Conservation (phyloP, 23 tunicate genomes). For the Styela clava region DNA sequence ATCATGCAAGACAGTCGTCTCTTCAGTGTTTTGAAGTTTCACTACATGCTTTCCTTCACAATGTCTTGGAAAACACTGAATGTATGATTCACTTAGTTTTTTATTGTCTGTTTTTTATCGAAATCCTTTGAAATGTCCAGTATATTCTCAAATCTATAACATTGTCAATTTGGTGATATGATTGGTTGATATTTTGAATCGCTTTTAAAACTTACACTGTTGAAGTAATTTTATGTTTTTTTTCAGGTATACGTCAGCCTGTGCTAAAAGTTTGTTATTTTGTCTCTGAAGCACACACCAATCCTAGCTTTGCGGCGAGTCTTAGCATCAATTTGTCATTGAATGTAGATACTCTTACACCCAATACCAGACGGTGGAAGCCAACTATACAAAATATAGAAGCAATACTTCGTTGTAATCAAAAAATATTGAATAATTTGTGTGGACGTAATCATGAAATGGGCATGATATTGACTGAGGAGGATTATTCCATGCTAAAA, state of each 20-base stretch:
- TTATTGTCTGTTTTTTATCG: no score
- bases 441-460: not conserved
- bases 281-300: not conserved
- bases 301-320: not conserved
- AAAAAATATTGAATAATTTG: not conserved
- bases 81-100: no score
- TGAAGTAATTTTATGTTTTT: no score
- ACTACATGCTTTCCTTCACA: not conserved
- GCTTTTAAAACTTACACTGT: no score
- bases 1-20: constrained; percentile 2
- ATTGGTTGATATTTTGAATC: no score
- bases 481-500: constrained; percentile 6
- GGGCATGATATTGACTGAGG: not conserved
- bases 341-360: not conserved
- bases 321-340: not conserved
- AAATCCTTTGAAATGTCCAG: no score
- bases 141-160: no score
- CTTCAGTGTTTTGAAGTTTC: constrained; percentile 4
- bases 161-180: no score
- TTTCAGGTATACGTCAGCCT: not conserved
- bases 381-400: constrained; percentile 5
- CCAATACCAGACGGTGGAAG: constrained; percentile 16
- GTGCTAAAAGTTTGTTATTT: not conserved
- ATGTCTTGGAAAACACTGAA: constrained; percentile 5
- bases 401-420: constrained; percentile 8